A percentile compares a stretch with the other conserved stretches of the same genome.
Evolutionary conservation across 2,113 vertebrate species (phyloP).

Genomic region (Ciconia maguari): DNA sequence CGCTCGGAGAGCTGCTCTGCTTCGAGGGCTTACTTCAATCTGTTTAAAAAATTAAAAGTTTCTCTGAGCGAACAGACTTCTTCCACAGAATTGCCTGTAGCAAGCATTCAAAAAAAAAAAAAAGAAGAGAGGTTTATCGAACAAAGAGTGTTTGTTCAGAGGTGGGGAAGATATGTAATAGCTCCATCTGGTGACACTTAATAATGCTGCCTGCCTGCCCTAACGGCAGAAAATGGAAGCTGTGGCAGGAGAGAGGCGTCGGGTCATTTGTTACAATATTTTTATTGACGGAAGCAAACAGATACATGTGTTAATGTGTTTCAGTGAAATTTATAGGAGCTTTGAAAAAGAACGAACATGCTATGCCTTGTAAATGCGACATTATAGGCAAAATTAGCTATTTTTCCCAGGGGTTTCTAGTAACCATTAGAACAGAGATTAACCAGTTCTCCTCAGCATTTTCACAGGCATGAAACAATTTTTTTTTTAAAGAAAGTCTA

Average conservation of each 20-base stretch:
- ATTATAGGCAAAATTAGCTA: neutral
- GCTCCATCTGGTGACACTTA: neutral
- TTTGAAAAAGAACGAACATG: neutral
- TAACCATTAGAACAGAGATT: neutral
- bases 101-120: neutral
- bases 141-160: neutral
- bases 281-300: neutral
- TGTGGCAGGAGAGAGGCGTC: accelerated
- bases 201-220: neutral
- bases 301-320: accelerated
- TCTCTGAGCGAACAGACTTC: neutral
- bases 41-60: accelerated
- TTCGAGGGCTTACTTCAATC: accelerated
- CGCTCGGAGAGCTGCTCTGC: too few relatives aligned
- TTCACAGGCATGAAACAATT: neutral
- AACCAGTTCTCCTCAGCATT: neutral
- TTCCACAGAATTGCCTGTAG: neutral
- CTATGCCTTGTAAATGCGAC: neutral
- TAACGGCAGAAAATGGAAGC: neutral
- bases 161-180: neutral
- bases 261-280: neutral
- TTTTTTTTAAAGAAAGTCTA: neutral
- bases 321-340: neutral
- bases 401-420: neutral
- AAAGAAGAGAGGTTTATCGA: neutral